Conservation (phyloP, 2,888 invertebrate genomes). For the Tuberolachnus salignus region DNA sequence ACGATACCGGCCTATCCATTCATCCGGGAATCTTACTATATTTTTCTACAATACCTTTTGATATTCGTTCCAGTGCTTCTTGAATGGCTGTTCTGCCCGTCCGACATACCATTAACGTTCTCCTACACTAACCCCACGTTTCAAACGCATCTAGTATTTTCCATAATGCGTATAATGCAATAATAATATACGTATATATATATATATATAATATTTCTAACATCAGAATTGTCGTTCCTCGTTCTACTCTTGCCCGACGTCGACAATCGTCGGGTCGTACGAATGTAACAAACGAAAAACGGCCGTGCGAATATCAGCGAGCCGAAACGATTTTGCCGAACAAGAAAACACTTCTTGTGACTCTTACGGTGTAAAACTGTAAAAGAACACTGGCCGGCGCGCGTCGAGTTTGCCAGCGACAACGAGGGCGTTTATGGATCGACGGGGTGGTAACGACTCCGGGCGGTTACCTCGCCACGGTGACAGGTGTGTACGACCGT, state of each 20-base stretch:
- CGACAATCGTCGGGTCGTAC: neutral
- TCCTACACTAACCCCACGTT: no score
- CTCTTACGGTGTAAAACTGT: neutral
- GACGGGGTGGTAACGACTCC: neutral
- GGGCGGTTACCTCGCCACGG: neutral
- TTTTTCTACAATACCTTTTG: no score
- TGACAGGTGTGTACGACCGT: neutral
- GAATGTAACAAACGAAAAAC: conserved; percentile 2
- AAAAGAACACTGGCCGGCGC: neutral
- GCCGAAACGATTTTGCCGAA: conserved; percentile 21
- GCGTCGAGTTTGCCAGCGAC: neutral
- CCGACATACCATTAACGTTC: no score
- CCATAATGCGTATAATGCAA: no score
- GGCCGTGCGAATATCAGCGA: conserved; percentile 17
- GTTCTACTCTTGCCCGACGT: no score
- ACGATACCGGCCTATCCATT: no score
- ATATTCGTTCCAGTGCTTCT: no score
- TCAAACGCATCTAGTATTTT: no score
- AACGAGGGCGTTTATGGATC: conserved; percentile 33
- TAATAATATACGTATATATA: no score
- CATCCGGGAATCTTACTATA: no score
- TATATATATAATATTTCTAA: neutral
- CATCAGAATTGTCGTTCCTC: neutral
- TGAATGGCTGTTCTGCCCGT: no score
- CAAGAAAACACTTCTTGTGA: conserved; percentile 24